Conservation (phyloP, 2,797 vertebrate genomes). For the Carapus acus region DNA sequence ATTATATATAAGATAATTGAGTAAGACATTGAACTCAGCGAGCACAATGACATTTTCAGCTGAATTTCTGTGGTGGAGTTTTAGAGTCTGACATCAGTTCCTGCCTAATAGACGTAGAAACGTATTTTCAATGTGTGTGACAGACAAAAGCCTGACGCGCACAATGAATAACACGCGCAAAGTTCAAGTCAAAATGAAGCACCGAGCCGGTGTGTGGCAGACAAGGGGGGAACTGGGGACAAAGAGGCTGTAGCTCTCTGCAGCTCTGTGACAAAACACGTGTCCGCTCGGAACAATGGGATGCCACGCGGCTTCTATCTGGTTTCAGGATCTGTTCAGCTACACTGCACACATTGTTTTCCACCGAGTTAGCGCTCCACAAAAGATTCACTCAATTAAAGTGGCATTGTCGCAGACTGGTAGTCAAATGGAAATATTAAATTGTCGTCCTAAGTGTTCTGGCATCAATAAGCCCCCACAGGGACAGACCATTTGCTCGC, state of each 20-base stretch:
- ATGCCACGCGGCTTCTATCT: slow-evolving; percentile 55
- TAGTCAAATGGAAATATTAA: slow-evolving; percentile 73
- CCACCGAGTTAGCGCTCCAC: slow-evolving; percentile 66
- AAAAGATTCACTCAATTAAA: slow-evolving; percentile 72
- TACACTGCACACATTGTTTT: slow-evolving; percentile 66
- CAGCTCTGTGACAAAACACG: slow-evolving; percentile 50
- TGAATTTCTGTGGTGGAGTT: too few species aligned
- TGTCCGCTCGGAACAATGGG: slow-evolving; percentile 41
- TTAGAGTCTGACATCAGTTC: too few species aligned
- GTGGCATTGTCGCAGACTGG: slow-evolving; percentile 59
- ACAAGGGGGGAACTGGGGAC: slow-evolving; percentile 36
- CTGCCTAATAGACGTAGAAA: too few species aligned
- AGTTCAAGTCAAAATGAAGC: slow-evolving; percentile 57
- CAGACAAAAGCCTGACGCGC: slow-evolving; percentile 30
- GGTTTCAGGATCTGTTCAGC: slow-evolving; percentile 61
- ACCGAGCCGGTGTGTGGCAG: slow-evolving; percentile 37
- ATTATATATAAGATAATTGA: too few species aligned
- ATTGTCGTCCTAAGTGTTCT: slow-evolving; percentile 63
- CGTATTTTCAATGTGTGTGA: slow-evolving; percentile 4
- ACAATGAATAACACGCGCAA: slow-evolving; percentile 45
- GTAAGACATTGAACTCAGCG: too few species aligned
- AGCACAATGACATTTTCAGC: too few species aligned
- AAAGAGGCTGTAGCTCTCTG: too few species aligned
- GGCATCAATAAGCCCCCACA: slow-evolving; percentile 48
- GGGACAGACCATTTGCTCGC: slow-evolving; percentile 47